A percentile compares a stretch with the other conserved stretches of the same genome.
phyloP scores from a whole-genome alignment of 2,113 vertebrate species.

The Argyrosomus japonicus region DNA sequence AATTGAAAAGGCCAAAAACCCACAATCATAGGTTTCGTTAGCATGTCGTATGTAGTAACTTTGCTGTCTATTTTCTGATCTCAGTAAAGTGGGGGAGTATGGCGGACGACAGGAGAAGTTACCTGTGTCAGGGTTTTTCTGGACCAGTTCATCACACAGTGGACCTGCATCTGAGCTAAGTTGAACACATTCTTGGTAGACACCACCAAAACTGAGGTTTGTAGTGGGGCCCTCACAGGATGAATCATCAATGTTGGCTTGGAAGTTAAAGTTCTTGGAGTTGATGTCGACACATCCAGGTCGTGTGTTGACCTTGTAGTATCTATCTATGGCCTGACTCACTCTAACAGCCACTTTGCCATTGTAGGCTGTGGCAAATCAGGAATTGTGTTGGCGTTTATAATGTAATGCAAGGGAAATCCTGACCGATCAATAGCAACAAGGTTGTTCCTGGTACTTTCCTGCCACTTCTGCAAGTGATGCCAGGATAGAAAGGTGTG shows the following conservation, averaged over 20 bases:
- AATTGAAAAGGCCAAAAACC: constrained; percentile 51
- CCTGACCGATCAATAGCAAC: constrained; percentile 91
- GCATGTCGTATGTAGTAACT: constrained; percentile 85
- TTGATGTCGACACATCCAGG: constrained; percentile 86
- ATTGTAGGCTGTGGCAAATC: constrained; percentile 86
- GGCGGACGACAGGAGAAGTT: constrained; percentile 82
- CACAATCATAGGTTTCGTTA: constrained; percentile 50
- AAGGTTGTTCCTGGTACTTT: constrained; percentile 88
- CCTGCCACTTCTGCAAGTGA: constrained; percentile 93
- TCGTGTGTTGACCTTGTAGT: constrained; percentile 89
- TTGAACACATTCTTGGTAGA: constrained; percentile 85
- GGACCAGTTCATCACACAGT: constrained; percentile 83
- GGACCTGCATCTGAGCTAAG: constrained; percentile 57
- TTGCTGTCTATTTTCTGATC: constrained; percentile 84
- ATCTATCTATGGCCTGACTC: constrained; percentile 83
- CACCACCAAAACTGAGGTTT: constrained; percentile 92
- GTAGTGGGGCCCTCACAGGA: constrained; percentile 85
- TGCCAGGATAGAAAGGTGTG: constrained; percentile 90
- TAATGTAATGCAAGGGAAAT: constrained; percentile 87
- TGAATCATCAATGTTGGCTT: constrained; percentile 89
- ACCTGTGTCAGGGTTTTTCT: constrained; percentile 89
- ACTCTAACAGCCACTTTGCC: constrained; percentile 81
- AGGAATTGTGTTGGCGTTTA: constrained; percentile 83
- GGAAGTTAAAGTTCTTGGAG: constrained; percentile 92
- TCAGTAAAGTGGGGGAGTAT: constrained; percentile 82